Base-by-base conservation (phyloP, 2,888 invertebrate genomes). In the Drosophila helvetica region DNA sequence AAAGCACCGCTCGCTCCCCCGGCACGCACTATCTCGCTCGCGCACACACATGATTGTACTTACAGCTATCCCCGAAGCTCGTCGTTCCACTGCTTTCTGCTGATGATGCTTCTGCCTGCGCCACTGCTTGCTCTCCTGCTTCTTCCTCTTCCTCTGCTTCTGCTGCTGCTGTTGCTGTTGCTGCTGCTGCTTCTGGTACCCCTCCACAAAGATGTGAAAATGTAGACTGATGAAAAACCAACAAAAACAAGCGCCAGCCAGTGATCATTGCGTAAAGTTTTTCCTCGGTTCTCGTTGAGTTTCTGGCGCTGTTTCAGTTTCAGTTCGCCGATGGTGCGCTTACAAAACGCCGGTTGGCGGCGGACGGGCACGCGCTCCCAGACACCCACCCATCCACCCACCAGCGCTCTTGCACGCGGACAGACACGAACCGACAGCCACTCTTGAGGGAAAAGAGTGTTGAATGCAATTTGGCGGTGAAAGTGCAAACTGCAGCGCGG, bases 211-310 rank as follows among this genome's bases (percentile, higher is more conserved):
- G 72, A 77, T 78, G 89, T 82, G 88, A 88, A 79, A 88, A 70
- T 61, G 87, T 88, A 80, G 88, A 85, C 82, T 61, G 70, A 77
- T 81, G 86, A 77, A 74, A 73, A 71, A 56, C 30, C 66, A 73
- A 56, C 63, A 73, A 70, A 64, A 66, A 50, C 66, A 48, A 74
- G 68, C 71, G 52, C 56, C 68, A 48, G 68, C 47, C 88, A 69
- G 72, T 79, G 83, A 83, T 83, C 83, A 88, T 83, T 83, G 83
- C 83, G 83, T 83, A 83, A 83, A 83, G 83, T 89, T 81, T 74
- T 38, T 15, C 38, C 38, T 38, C 38, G 38, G 38, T 38, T 38
- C 38, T 72, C 59, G 53, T 60, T 67, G 59, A 60, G 60, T 19
- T 63, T 25, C n/a, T 18, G 71, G 38, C 19, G 63, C 62, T 53